These are phyloP conservation scores for Heliconius sara DNA, from an alignment of 2,888 invertebrate species.

Conservation along the genomic window DNA sequence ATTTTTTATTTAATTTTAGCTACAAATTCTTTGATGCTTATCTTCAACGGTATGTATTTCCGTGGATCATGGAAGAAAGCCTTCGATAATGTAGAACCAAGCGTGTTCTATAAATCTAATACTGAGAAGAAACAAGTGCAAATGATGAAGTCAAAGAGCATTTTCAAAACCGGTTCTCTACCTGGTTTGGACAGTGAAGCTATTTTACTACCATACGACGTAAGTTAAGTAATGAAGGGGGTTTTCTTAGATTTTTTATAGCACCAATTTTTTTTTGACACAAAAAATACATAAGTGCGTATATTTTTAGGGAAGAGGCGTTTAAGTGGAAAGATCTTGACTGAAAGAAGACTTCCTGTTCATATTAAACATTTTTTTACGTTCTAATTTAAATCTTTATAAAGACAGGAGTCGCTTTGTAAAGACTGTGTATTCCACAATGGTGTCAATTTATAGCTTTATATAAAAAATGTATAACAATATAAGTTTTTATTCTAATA, in stretches of 20 bases:
- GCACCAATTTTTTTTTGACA: background rate
- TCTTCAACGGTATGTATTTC: conserved; percentile 91
- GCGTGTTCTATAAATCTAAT: conserved; percentile 86
- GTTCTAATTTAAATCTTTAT: no score
- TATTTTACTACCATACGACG: conserved; percentile 89
- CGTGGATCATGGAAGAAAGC: conserved; percentile 90
- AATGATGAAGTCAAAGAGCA: conserved; percentile 88
- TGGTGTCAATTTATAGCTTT: background rate
- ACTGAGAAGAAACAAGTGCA: conserved; percentile 84
- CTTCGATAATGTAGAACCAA: conserved; percentile 83
- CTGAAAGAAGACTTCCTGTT: no score
- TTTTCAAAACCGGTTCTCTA: conserved; percentile 85
- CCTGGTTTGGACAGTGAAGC: conserved; percentile 87
- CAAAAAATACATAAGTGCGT: no score
- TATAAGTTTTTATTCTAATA: background rate
- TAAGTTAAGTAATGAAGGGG: conserved; percentile 77
- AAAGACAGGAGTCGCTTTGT: no score
- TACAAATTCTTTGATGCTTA: conserved; percentile 85
- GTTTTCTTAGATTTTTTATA: background rate
- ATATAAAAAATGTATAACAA: background rate
- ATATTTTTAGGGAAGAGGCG: no score
- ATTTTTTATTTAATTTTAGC: conserved; percentile 54
- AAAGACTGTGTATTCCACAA: no score
- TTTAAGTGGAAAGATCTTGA: no score
- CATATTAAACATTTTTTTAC: no score